A percentile compares a stretch with the other conserved stretches of the same genome.
These are phyloP conservation scores for Rissa tridactyla DNA, from an alignment of 2,113 vertebrate genomes.

Conservation along the genomic window DNA sequence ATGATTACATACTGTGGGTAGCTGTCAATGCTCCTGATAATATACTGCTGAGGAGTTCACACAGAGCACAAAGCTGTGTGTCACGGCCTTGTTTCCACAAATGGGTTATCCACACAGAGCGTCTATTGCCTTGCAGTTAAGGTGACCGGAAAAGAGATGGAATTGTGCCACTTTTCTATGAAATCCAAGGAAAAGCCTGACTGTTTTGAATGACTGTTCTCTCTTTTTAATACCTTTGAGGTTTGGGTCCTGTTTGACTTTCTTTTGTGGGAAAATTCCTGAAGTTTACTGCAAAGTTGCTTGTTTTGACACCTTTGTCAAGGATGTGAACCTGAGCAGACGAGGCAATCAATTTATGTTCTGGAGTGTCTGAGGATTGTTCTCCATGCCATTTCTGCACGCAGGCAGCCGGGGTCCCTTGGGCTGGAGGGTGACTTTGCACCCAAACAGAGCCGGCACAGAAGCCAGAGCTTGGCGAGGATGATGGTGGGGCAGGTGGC, in stretches of 20 bases:
- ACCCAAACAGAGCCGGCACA: fast-evolving
- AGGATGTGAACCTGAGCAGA: not conserved
- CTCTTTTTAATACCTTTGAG: not conserved
- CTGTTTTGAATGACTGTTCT: not conserved
- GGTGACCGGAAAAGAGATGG: not conserved
- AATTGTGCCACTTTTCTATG: not conserved
- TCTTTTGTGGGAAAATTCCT: not conserved
- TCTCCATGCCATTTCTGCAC: not conserved
- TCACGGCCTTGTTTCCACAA: not conserved
- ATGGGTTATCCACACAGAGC: not conserved
- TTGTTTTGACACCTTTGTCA: not conserved
- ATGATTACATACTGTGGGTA: not conserved
- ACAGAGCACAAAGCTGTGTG: not conserved
- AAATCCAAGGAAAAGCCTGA: not conserved
- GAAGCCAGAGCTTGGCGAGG: not conserved
- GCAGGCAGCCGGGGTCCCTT: fast-evolving
- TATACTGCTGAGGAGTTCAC: not conserved
- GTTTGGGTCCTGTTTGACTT: not conserved
- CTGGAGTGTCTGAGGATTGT: not conserved
- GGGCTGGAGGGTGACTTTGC: not conserved
- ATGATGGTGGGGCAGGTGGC: not conserved
- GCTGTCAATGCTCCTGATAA: not conserved
- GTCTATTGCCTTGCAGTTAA: not conserved
- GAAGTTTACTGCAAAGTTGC: not conserved
- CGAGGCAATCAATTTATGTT: not conserved